These are phyloP conservation scores for Trissonchulus latispiculum DNA, from an alignment of 2,888 invertebrate species.

Conservation along the genomic window DNA sequence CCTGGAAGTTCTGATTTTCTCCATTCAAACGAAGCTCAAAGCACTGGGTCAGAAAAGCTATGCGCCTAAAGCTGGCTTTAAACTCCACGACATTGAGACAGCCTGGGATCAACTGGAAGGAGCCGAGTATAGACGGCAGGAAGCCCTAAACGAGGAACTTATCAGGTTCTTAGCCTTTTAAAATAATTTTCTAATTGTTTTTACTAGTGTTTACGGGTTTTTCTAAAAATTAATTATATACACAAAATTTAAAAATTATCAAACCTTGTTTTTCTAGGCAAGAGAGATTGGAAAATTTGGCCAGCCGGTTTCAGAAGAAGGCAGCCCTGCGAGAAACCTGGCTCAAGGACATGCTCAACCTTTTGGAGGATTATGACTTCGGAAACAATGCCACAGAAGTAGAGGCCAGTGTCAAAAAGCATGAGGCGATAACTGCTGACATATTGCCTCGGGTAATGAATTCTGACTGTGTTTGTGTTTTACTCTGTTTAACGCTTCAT, in stretches of 20 bases:
- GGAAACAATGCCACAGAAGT: slow-evolving; percentile 81
- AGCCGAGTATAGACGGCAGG: slow-evolving; percentile 85
- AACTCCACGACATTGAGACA: slow-evolving; percentile 86
- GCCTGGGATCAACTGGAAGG: slow-evolving; percentile 85
- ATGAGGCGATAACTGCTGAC: slow-evolving; percentile 93
- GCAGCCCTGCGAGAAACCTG: slow-evolving; percentile 76
- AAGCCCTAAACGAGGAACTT: slow-evolving; percentile 78
- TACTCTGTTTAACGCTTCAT: too few species aligned
- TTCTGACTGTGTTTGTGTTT: too few species aligned
- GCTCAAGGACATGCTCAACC: slow-evolving; percentile 92
- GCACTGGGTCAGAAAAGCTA: slow-evolving; percentile 58
- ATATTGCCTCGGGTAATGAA: slow-evolving; percentile 71
- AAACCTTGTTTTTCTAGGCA: slow-evolving; percentile 56
- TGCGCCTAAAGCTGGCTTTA: slow-evolving; percentile 58
- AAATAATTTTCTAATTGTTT: too few species aligned
- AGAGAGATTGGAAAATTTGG: slow-evolving; percentile 82
- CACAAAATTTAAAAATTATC: too few species aligned
- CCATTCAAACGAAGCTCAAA: slow-evolving; percentile 88
- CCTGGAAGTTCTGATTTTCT: slow-evolving; percentile 88
- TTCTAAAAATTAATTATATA: too few species aligned
- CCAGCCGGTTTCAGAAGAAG: slow-evolving; percentile 90
- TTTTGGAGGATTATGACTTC: slow-evolving; percentile 52
- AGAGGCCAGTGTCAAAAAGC: slow-evolving; percentile 93
- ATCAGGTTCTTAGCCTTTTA: too few species aligned
- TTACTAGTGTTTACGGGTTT: too few species aligned